phyloP scores from a whole-genome alignment of 2,797 vertebrate species.

The Babyrousa celebensis region DNA sequence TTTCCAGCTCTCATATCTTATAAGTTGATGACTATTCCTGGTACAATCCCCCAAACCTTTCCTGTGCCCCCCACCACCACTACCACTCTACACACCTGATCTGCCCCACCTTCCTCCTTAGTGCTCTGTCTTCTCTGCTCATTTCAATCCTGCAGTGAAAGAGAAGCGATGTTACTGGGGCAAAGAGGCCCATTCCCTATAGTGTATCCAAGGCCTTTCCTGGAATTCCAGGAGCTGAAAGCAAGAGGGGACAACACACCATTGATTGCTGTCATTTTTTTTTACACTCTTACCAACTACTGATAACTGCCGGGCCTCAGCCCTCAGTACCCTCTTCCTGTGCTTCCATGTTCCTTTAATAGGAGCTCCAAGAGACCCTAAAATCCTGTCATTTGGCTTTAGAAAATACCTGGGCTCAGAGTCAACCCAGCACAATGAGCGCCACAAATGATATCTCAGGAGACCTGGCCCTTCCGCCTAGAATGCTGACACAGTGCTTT shows the following conservation, averaged over 20 bases:
- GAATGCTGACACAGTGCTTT: background rate
- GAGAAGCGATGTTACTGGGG: background rate
- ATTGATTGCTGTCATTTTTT: rapidly evolving
- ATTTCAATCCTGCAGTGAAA: background rate
- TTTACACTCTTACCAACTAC: too few relatives aligned
- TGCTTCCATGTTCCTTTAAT: background rate
- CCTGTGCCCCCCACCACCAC: rapidly evolving
- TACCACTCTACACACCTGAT: background rate
- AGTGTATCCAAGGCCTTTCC: background rate
- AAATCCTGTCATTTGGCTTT: background rate
- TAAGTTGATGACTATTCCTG: background rate
- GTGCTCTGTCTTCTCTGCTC: background rate
- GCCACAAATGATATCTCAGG: background rate
- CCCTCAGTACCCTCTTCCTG: background rate
- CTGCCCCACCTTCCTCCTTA: background rate
- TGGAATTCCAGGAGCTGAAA: background rate
- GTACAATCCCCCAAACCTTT: background rate
- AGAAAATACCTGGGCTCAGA: background rate
- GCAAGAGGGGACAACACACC: background rate
- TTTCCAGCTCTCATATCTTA: background rate
- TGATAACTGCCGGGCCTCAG: background rate
- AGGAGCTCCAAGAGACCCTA: background rate
- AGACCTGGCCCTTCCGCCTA: background rate
- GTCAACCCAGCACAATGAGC: background rate
- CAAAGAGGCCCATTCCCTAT: background rate